A percentile compares a stretch with the other conserved stretches of the same genome.
Conservation (phyloP, 1,140 invertebrate genomes). For the Drosophila prosaltans region DNA sequence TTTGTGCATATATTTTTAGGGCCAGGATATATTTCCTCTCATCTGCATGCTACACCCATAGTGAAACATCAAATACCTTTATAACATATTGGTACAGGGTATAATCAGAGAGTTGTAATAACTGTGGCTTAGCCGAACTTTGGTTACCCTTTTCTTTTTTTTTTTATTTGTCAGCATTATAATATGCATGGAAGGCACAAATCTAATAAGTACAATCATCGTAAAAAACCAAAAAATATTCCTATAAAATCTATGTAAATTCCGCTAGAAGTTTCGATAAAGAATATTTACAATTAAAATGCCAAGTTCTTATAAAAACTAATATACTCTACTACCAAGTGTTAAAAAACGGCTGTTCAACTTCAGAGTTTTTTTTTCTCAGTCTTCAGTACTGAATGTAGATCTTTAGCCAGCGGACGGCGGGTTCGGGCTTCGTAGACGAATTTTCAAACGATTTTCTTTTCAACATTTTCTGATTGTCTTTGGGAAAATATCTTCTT, state of each 20-base stretch:
- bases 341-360: background rate
- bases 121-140: background rate
- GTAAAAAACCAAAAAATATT: too few species aligned
- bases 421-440: slow-evolving; percentile 33
- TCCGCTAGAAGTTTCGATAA: too few species aligned
- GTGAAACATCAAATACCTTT: background rate
- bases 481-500: slow-evolving; percentile 70
- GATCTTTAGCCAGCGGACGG: slow-evolving; percentile 56
- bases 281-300: background rate
- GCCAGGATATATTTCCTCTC: background rate
- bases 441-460: slow-evolving; percentile 36
- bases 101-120: background rate
- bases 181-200: too few species aligned
- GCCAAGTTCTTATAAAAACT: background rate
- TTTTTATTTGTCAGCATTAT: too few species aligned
- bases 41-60: background rate
- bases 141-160: background rate
- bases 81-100: background rate
- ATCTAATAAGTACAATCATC: too few species aligned
- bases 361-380: slow-evolving; percentile 6
- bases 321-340: background rate
- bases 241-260: too few species aligned
- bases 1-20: too few species aligned
- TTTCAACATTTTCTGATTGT: slow-evolving; percentile 62
- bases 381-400: slow-evolving; percentile 39